Base-by-base conservation (phyloP, 2,888 invertebrate species). In the Crossocerus cetratus region DNA sequence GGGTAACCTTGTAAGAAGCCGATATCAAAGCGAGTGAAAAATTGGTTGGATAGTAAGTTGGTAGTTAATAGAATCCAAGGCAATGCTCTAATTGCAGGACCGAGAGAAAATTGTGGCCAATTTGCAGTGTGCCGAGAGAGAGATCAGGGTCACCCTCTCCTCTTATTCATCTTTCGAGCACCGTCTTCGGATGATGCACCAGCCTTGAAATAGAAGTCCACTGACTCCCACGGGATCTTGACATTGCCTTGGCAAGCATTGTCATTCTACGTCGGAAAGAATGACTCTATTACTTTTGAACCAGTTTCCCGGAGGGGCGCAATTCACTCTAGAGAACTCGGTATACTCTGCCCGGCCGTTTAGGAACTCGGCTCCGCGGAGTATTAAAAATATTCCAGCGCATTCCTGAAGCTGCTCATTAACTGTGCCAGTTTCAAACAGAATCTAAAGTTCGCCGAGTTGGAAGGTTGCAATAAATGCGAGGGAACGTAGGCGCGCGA, bases 151-250 rank as follows among this genome's bases (percentile, higher is more conserved):
- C 71, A 55, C 54, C 49, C 68, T 54, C 43, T 18, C 23, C 59
- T 53, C 69, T 66, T 44, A 22, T 18, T 62, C 63, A 32, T 73
- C 59, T 21, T 55, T 68, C 68, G 55, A 62, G 65, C 42, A 62
- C 53, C 59, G 66, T 69, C 60, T 71, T 69, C 53, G 21, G 73
- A 74, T 74, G 82, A 81, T 79, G 59, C 77, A 74, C 4, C 63
- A n/a, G 5, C 45, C 69, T 72, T 66, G 74, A 79, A 81, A 81
- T 80, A 81, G 80, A 82, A 72, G 74, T 80, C 72, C 82, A 80
- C 82, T 21, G 81, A 80, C 81, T 71, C 49, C 57, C 58, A 60
- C 18, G 45, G 76, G 72, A 70, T 72, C 81, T 82, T 82, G 81
- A 77, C 77, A 80, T 74, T 81, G 75, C 74, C 73, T 70, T 58